These are phyloP conservation scores for Trachurus trachurus DNA, from an alignment of 2,797 vertebrate genomes.

Conservation along the genomic window DNA sequence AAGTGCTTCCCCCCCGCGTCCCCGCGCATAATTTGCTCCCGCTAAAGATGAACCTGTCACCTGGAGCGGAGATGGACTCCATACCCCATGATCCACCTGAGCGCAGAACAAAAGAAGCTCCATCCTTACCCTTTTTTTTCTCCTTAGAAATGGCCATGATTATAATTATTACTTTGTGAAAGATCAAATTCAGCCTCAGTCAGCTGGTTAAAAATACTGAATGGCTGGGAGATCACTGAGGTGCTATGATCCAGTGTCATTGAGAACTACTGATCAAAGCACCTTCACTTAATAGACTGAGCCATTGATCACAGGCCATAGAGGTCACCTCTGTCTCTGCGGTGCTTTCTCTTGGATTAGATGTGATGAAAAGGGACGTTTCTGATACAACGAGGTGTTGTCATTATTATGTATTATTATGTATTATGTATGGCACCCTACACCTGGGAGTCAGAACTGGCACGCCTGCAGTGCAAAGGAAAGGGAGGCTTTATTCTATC, in stretches of 20 bases:
- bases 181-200: conserved; percentile 2
- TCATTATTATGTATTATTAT: conserved; percentile 58
- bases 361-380: conserved; percentile 67
- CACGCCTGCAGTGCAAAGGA: conserved; percentile 19
- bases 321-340: conserved; percentile 74
- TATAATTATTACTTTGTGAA: background rate
- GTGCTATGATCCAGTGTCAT: conserved; percentile 48
- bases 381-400: conserved; percentile 47
- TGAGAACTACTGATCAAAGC: conserved; percentile 74
- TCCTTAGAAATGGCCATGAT: background rate
- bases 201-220: background rate
- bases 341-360: conserved; percentile 67
- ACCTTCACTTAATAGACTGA: conserved; percentile 75
- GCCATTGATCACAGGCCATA: conserved; percentile 76
- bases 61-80: conserved; percentile 28
- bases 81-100: too few relatives aligned
- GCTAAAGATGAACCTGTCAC: conserved; percentile 77
- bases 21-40: conserved; percentile 55
- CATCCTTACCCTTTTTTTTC: background rate
- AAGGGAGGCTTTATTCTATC: conserved; percentile 4
- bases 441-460: conserved; percentile 26
- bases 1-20: conserved; percentile 62
- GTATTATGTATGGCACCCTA: conserved; percentile 39
- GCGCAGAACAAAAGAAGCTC: background rate
- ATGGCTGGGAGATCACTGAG: conserved; percentile 24